Evolutionary conservation across 2,113 vertebrate species (phyloP), one percentile per base, ranked within the genome.

Genomic region (Halichoeres trimaculatus): DNA sequence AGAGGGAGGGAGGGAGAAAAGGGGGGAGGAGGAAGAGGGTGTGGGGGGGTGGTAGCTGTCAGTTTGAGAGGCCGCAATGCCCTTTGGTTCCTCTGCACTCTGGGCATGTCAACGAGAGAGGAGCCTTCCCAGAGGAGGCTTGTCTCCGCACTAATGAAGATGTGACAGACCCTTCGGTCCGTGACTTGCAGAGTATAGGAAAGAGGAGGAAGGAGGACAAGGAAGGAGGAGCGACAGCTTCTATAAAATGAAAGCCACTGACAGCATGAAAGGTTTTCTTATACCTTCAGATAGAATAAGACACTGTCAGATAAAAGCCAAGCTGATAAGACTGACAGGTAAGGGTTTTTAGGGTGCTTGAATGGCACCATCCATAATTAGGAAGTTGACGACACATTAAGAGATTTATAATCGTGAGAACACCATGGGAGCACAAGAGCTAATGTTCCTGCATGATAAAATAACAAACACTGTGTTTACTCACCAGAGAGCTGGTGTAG

Each of bases 401-500:
- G 17, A 4, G 43, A 45, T 7, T 17, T 16, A 45, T 16, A 4
- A 45, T 19, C 16, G 2, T 0, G 22, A 17, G n/a, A 14, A 22
- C 40, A n/a, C 19, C 36, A 17, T 22, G 9, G 56, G 59, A 67
- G 62, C 56, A 34, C 57, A 68, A 61, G 54, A 38, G 30, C 14
- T 9, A 8, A 50, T 30, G 30, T 30, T 6, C 30, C 30, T 30
- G 30, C 11, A 2, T 1, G 70, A 20, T 17, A 34, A 67, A 67
- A 38, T 4, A 30, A 45, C 12, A 1, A 72, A 65, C 14, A 19
- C 10, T 43, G 17, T 8, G 22, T 34, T 70, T 40, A 85, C 96
- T 64, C 89, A 99, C 98, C 94, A 99, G 93, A 70, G 97, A 99
- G 92, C 98, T 99, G 88, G 97, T 99, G 80, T 99, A 99, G 87